These are phyloP conservation scores for Zygothrica quintamaculata DNA, from an alignment of 2,888 invertebrate genomes.

Conservation along the genomic window DNA sequence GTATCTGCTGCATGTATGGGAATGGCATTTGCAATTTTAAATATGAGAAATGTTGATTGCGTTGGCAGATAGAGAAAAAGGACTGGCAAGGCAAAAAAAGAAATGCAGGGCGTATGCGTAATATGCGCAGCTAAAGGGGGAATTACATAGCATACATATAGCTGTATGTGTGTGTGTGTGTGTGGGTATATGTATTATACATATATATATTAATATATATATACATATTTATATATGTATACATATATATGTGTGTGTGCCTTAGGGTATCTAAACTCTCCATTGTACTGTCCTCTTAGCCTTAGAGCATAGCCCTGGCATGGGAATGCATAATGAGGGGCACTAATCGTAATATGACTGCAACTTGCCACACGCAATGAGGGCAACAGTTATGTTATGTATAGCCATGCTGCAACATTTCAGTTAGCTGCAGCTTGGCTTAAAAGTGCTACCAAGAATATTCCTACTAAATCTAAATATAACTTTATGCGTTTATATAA, in stretches of 20 bases:
- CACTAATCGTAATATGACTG: constrained; percentile 45
- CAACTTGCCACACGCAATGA: constrained; percentile 48
- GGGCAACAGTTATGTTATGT: constrained; percentile 45
- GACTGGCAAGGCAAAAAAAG: too few species aligned
- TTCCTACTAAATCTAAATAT: constrained; percentile 12
- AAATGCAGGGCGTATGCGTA: constrained; percentile 50
- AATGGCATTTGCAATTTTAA: constrained; percentile 52
- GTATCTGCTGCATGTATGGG: constrained; percentile 6
- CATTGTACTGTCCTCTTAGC: constrained; percentile 40
- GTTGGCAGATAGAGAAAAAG: constrained; percentile 39
- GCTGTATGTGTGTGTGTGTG: constrained; percentile 4
- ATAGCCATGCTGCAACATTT: constrained; percentile 17
- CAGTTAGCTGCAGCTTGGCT: constrained; percentile 13
- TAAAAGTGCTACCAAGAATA: constrained; percentile 31
- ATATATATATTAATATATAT: too few species aligned
- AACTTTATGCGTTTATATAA: constrained; percentile 19
- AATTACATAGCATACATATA: constrained; percentile 2
- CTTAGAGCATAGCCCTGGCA: constrained; percentile 14
- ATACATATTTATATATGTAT: too few species aligned
- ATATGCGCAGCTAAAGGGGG: constrained; percentile 37
- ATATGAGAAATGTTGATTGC: constrained; percentile 71
- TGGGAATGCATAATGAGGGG: constrained; percentile 57
- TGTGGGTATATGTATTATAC: constrained; percentile 1
- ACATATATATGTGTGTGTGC: constrained; percentile 13
- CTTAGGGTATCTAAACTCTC: constrained; percentile 31